Evolutionary conservation across 2,888 invertebrate genomes (phyloP).

Genomic region (Stratiomys singularior): DNA sequence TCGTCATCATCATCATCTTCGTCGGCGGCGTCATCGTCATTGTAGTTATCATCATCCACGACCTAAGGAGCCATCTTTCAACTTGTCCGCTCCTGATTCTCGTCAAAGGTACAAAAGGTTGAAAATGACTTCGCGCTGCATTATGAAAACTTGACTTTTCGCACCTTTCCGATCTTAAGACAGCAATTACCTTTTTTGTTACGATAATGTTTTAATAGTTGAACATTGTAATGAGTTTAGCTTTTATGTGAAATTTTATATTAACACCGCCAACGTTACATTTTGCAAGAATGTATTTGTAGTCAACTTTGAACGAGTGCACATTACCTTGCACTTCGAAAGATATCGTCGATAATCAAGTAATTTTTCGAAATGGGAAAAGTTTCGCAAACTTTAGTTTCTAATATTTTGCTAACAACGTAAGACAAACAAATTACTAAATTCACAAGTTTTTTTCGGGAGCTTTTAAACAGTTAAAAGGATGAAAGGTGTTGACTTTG

Average conservation of each 20-base stretch:
- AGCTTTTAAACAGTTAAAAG: too few relatives aligned
- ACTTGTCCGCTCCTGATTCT: neutral
- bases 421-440: too few relatives aligned
- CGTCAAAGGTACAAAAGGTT: neutral
- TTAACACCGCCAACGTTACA: too few relatives aligned
- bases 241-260: neutral
- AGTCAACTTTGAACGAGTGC: too few relatives aligned
- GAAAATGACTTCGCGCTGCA: neutral
- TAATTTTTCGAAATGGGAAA: too few relatives aligned
- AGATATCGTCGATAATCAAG: too few relatives aligned
- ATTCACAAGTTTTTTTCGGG: too few relatives aligned
- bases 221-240: conserved; percentile 23
- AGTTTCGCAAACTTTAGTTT: too few relatives aligned
- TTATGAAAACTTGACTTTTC: conserved; percentile 21
- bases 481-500: too few relatives aligned
- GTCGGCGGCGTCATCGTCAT: neutral
- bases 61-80: neutral
- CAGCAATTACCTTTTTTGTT: neutral
- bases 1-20: conserved; percentile 7
- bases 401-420: too few relatives aligned
- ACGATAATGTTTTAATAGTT: conserved; percentile 38
- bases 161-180: neutral
- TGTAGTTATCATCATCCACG: neutral
- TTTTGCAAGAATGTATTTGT: too few relatives aligned
- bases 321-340: too few relatives aligned